Percentiles rank a stretch among this genome's conserved stretches.
Conservation (phyloP, 2,888 invertebrate genomes). For the Papilio demoleus region DNA sequence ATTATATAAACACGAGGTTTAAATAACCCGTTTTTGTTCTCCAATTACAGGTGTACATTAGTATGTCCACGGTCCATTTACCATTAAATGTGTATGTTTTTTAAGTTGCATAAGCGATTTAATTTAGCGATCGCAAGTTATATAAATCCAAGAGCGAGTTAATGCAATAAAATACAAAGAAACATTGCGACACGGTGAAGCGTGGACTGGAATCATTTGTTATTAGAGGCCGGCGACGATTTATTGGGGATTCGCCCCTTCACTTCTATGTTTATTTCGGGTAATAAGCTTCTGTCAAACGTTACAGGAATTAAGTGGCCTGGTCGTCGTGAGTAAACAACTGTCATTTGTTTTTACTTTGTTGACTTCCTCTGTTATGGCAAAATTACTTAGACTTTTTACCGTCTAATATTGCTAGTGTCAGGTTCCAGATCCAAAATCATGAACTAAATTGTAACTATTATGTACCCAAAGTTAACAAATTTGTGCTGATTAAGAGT, state of each 20-base stretch:
- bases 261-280: conserved; percentile 38
- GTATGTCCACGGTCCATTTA: conserved; percentile 1
- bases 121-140: conserved; percentile 33
- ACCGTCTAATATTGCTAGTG: no score
- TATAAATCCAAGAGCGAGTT: conserved; percentile 38
- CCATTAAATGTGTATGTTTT: not conserved
- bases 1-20: no score
- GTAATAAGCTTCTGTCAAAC: conserved; percentile 37
- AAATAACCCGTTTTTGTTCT: not conserved
- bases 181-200: conserved; percentile 38
- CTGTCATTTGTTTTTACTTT: not conserved
- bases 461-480: no score
- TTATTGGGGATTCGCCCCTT: conserved; percentile 30
- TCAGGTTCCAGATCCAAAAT: no score
- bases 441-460: no score
- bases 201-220: conserved; percentile 35
- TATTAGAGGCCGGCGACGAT: conserved; percentile 37
- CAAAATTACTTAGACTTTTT: no score
- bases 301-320: not conserved
- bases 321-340: not conserved
- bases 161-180: conserved; percentile 41
- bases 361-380: no score
- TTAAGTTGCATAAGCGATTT: conserved; percentile 33
- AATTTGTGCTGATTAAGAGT: no score
- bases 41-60: not conserved